Evolutionary conservation across 2,888 invertebrate genomes (phyloP), one percentile per base, ranked within the genome.

Genomic region (Nomada fabriciana): DNA sequence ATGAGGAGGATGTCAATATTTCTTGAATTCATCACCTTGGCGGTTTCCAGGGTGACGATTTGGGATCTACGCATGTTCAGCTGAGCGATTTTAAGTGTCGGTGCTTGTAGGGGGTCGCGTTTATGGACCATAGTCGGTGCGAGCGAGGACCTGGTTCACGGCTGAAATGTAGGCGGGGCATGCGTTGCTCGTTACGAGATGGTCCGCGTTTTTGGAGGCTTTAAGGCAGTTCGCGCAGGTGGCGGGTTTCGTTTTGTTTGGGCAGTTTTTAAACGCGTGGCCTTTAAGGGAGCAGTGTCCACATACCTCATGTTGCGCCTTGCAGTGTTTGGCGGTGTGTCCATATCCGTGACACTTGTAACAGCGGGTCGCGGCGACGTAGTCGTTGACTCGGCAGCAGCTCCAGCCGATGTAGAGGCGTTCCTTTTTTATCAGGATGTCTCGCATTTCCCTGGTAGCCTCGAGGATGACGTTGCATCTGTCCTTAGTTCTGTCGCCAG

Each of bases 61-160:
- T 52, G n/a, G 0, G 52, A 52, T n/a, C 52, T 52, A 0, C 52
- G n/a, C n/a, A 52, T 52, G 52, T n/a, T 7, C n/a, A 57, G 18
- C 9, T 57, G 68, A 9, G 15, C 7, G 2, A 47, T 0, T 47
- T 47, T 13, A 2, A 15, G 47, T 47, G 0, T 1, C 11, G 2
- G 11, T 15, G 13, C 9, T 20, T 20, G 2, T 29, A 29, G 3
- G 47, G 2, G n/a, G 20, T 2, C 2, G 2, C 0, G 10, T 42
- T 61, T 43, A 20, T 47, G 9, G 25, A 10, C 65, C 65, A 65
- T 65, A 63, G 43, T 63, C 63, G 23, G 47, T 63, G 43, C 63
- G 43, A 0, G 63, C n/a, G 0, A 63, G 23, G 42, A 63, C 47
- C n/a, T 20, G 15, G 1, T 63, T 63, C 11, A 63, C 9, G 1